Evolutionary conservation across 2,113 vertebrate genomes (phyloP).

Genomic region (Paracanthobrama guichenoti): DNA sequence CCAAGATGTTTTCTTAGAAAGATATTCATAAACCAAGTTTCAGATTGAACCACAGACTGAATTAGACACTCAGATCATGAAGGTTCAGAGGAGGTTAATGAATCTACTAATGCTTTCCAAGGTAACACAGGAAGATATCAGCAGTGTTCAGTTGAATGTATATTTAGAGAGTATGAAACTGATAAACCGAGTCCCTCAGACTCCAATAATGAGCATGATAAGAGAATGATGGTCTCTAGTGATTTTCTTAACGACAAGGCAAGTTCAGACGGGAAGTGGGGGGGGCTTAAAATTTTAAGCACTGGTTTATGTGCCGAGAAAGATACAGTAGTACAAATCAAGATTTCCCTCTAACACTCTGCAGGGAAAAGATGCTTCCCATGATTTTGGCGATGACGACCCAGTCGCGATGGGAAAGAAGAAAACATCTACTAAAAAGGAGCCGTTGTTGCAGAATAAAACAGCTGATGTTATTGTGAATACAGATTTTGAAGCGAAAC

Average conservation of each 20-base stretch:
- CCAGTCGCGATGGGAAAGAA: slow-evolving; percentile 30
- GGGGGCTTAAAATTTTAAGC: neutral
- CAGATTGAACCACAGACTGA: neutral
- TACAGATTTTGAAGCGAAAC: neutral
- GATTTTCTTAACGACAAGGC: neutral
- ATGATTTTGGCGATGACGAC: neutral
- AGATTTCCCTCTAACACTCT: slow-evolving; percentile 15
- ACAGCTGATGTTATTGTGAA: neutral
- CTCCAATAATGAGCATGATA: neutral
- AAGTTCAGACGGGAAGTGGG: slow-evolving; percentile 23
- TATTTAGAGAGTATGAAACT: neutral
- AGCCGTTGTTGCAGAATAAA: neutral
- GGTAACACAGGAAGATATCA: neutral
- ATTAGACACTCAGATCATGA: neutral
- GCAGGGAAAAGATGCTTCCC: neutral
- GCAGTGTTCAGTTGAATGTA: neutral
- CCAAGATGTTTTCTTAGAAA: slow-evolving; percentile 24
- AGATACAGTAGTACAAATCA: neutral
- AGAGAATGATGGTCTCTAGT: neutral
- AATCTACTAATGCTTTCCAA: neutral
- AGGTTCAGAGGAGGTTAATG: neutral
- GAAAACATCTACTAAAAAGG: neutral
- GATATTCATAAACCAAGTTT: neutral
- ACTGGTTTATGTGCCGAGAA: neutral
- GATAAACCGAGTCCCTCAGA: neutral